Conservation (phyloP, 2,113 vertebrate genomes). For the Tyto alba region DNA sequence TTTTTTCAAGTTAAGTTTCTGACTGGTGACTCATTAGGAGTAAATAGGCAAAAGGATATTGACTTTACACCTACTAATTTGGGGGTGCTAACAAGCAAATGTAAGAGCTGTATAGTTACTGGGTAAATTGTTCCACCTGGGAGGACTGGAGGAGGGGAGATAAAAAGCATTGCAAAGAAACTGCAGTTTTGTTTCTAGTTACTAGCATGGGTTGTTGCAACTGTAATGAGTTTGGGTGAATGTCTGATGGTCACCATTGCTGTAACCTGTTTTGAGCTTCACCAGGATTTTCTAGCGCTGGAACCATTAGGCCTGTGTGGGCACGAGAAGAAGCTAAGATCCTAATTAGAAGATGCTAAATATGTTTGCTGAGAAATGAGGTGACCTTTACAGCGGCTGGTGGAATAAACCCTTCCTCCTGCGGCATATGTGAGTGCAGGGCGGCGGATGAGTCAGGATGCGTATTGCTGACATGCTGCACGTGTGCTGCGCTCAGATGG, state of each 20-base stretch:
- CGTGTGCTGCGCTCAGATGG: background rate
- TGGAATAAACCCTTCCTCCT: background rate
- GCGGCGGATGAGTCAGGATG: background rate
- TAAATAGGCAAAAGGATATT: conserved; percentile 55
- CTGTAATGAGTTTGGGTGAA: background rate
- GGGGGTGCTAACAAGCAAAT: conserved; percentile 58
- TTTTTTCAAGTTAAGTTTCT: conserved; percentile 36
- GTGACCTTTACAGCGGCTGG: background rate
- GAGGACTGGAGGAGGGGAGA: conserved; percentile 12
- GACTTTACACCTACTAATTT: conserved; percentile 59
- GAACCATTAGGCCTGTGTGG: background rate
- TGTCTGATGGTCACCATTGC: accelerated
- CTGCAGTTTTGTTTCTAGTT: background rate
- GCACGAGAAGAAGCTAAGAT: background rate
- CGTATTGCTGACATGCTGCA: accelerated
- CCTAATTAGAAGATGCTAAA: background rate
- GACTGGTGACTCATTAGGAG: conserved; percentile 47
- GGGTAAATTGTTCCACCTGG: conserved; percentile 37
- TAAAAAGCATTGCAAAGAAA: conserved; percentile 17
- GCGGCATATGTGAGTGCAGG: background rate
- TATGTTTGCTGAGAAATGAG: background rate
- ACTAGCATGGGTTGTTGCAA: background rate
- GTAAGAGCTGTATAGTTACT: conserved; percentile 9
- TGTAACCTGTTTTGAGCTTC: background rate
- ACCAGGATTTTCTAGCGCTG: background rate